Evolutionary conservation across 2,888 invertebrate species (phyloP), one percentile per base, ranked within the genome.

Genomic region (Phytoseiulus persimilis): DNA sequence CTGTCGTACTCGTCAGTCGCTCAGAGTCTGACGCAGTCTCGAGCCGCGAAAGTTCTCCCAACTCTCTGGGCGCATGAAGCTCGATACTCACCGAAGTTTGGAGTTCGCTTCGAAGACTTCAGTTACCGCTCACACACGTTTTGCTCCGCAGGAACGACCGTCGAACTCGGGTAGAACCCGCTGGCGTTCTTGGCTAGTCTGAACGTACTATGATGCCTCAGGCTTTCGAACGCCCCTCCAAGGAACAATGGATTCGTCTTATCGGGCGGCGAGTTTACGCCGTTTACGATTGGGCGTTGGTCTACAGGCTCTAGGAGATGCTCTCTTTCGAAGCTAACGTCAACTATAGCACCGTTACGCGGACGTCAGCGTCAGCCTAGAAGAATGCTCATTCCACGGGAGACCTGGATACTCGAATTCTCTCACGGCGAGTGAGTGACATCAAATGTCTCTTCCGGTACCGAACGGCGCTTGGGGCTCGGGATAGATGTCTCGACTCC

Each of bases 211-310:
- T 65, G 65, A 65, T 65, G 65, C 18, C 65, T 28, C 28, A 65
- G 65, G 65, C 65, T 65, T 65, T 65, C 65, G 65, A 65, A 65
- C 65, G 65, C 65, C 65, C 65, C 65, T 65, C 18, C 65, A 65
- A 65, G 65, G 18, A 65, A 65, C 65, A 65, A 65, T 65, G 65
- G 65, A 65, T 65, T 18, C 65, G 1, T 65, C 65, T 65, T 65
- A 65, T 65, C 65, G 65, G 14, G 65, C 65, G 65, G 65, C 65
- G 65, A 65, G 65, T 65, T 65, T 65, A 65, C 65, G 65, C 28
- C 65, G 65, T 65, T 65, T 65, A 65, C 65, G 65, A 65, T 65
- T 65, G 65, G 65, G 65, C 65, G 65, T 65, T 65, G 65, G 65
- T 65, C 65, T 65, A 6, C 65, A 65, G 65, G 65, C 65, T 65